A percentile compares a stretch with the other conserved stretches of the same genome.
Conservation (phyloP, 2,888 invertebrate genomes). For the Stegophylla sp. region DNA sequence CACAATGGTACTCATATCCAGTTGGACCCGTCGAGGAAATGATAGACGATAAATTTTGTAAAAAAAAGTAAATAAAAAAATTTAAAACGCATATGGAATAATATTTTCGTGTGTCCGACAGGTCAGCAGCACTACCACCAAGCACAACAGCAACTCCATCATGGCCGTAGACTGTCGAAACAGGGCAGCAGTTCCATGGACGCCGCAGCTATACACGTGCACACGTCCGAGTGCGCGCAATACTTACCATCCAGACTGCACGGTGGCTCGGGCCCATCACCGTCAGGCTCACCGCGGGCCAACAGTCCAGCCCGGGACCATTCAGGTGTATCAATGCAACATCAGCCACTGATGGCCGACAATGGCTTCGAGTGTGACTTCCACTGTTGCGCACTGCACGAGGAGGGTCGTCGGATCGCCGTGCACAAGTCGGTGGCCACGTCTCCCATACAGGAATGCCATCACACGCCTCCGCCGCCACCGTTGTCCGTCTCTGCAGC, state of each 20-base stretch:
- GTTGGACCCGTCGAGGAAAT: too few species aligned
- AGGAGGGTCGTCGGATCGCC: conserved; percentile 68
- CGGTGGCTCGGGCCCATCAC: conserved; percentile 62
- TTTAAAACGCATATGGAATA: too few species aligned
- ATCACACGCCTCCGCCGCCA: conserved; percentile 71
- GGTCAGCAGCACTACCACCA: not conserved
- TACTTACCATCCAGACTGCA: conserved; percentile 70
- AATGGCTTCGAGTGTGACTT: conserved; percentile 83
- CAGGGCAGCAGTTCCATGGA: conserved; percentile 71
- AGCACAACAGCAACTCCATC: conserved; percentile 50
- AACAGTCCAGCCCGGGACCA: conserved; percentile 26
- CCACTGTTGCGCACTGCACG: conserved; percentile 93
- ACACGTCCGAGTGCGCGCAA: conserved; percentile 81
- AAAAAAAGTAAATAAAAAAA: too few species aligned
- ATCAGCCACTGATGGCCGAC: conserved; percentile 65
- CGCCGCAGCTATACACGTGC: conserved; percentile 78
- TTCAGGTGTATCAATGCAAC: conserved; percentile 64
- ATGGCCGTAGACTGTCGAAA: conserved; percentile 66
- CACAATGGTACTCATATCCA: too few species aligned
- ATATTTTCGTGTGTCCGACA: not conserved
- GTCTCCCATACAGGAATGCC: conserved; percentile 82
- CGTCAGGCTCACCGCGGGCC: conserved; percentile 56
- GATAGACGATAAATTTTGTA: too few species aligned
- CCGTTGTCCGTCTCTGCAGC: conserved; percentile 63
- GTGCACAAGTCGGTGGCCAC: conserved; percentile 92